Evolutionary conservation across 2,113 vertebrate genomes (phyloP).

Genomic region (Caloenas nicobarica): DNA sequence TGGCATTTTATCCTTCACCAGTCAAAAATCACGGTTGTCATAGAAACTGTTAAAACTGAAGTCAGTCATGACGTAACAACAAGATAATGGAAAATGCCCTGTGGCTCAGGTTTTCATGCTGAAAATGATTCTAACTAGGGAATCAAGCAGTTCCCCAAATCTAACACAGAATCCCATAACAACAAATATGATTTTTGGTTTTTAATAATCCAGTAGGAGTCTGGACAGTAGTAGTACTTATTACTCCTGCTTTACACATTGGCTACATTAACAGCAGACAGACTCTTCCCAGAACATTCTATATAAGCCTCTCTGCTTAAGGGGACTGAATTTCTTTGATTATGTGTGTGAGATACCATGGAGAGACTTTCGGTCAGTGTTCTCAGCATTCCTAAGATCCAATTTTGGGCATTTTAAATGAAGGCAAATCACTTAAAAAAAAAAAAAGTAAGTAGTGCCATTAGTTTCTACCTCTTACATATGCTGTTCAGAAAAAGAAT

Average conservation of each 20-base stretch:
- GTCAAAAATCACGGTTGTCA: conserved; percentile 71
- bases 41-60: conserved; percentile 74
- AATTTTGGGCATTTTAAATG: not conserved
- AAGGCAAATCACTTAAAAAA: not conserved
- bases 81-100: conserved; percentile 60
- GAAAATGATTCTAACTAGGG: conserved; percentile 16
- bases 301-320: not conserved
- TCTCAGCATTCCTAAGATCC: not conserved
- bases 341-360: not conserved
- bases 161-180: not conserved
- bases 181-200: not conserved
- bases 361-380: not conserved
- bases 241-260: not conserved
- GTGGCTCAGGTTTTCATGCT: conserved; percentile 11
- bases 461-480: not conserved
- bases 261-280: not conserved
- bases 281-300: not conserved
- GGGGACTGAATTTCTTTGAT: not conserved
- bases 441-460: not conserved
- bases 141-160: not conserved
- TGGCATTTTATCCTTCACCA: conserved; percentile 57
- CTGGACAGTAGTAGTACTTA: not conserved
- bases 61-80: conserved; percentile 60
- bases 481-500: not conserved
- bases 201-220: not conserved